Base-by-base conservation (phyloP, 2,888 invertebrate species). In the Andrena praecox region DNA sequence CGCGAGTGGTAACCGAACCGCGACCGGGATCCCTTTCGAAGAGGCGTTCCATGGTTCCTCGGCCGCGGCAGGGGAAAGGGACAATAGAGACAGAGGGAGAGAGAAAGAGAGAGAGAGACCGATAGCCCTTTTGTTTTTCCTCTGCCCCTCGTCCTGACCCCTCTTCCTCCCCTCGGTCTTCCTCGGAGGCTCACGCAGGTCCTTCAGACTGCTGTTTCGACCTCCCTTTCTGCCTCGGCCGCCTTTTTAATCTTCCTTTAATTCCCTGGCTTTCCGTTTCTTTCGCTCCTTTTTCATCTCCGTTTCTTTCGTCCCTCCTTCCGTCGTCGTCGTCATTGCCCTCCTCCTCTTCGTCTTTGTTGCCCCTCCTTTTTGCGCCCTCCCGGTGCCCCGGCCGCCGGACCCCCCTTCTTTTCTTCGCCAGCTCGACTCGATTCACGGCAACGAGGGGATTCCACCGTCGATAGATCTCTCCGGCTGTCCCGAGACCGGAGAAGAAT, bases 171-270 rank as follows among this genome's bases (percentile, higher is more conserved):
- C 33, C 78, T 79, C 77, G 48, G 62, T 72, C 72, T 80, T 73
- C 76, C 77, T 73, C 73, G 66, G 69, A 24, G 42, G 76, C 31
- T 63, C 10, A 66, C 80, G 82, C 78, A 64, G 80, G 60, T 88
- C 81, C 81, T 82, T 82, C 86, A 84, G 85, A 82, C 76, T 63
- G 78, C 79, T 70, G 77, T 84, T 77, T 85, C 86, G 71, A 84
- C 70, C 86, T 85, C 80, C 85, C 81, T 79, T 80, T 83, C 87
- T 88, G 80, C 84, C 83, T 56, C 82, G 68, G 68, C 88, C 84
- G 86, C 87, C 90, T 91, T 91, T 91, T 91, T 92, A 92, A 93
- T 92, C 92, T 91, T 89, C 90, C 92, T 91, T 92, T 91, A 92
- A 93, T 93, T 92, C 91, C 87, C 86, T 83, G 87, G 87, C 90